Conservation (phyloP, 2,113 vertebrate genomes). For the Chionodraco myersi region DNA sequence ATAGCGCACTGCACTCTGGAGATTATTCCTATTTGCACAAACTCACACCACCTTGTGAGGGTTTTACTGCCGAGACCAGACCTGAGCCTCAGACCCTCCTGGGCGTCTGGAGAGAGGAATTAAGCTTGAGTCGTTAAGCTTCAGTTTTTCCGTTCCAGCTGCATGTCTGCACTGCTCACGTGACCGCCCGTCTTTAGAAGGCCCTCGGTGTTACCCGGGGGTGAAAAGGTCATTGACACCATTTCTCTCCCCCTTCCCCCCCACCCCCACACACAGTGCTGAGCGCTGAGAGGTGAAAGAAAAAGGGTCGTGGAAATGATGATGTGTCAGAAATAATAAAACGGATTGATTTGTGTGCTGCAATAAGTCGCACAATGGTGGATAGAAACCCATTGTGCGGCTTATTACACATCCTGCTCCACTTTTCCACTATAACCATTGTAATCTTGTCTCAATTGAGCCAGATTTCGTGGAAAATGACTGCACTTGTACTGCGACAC, state of each 20-base stretch:
- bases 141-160: conserved; percentile 44
- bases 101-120: conserved; percentile 44
- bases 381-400: conserved; percentile 33
- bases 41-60: neutral
- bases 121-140: conserved; percentile 40
- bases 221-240: conserved; percentile 66
- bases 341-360: conserved; percentile 64
- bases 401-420: conserved; percentile 33
- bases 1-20: neutral
- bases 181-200: conserved; percentile 39
- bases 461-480: conserved; percentile 42
- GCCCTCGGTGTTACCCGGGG: conserved; percentile 20
- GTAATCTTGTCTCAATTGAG: conserved; percentile 36
- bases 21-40: neutral
- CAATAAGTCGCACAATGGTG: conserved; percentile 46
- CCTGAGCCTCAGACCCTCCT: conserved; percentile 27
- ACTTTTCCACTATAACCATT: conserved; percentile 39
- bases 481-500: conserved; percentile 34
- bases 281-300: conserved; percentile 39
- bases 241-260: conserved; percentile 9
- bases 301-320: conserved; percentile 54
- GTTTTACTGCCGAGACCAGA: conserved; percentile 35
- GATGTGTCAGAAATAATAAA: conserved; percentile 71
- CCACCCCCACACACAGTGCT: conserved; percentile 27
- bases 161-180: conserved; percentile 43